Evolutionary conservation across 2,888 invertebrate species (phyloP).

Genomic region (Lacanobia wlatinum): DNA sequence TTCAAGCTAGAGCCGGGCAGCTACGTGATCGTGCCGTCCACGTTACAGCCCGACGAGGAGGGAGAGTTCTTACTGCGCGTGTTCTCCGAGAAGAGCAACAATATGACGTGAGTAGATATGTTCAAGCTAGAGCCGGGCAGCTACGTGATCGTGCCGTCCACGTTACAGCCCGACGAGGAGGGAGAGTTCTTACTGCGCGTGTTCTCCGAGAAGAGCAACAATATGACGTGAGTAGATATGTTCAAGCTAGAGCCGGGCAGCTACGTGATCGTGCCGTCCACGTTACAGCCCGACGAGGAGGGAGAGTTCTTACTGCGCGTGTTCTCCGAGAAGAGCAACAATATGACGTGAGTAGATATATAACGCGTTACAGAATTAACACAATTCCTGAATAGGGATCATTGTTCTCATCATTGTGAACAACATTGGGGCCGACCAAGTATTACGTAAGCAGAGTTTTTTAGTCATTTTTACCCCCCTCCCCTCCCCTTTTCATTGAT

Average conservation of each 20-base stretch:
- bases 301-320: constrained; percentile 98
- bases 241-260: constrained; percentile 98
- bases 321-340: constrained; percentile 97
- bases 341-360: constrained; percentile 94
- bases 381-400: too few relatives aligned
- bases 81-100: constrained; percentile 97
- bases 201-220: constrained; percentile 97
- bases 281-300: constrained; percentile 98
- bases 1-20: constrained; percentile 98
- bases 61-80: constrained; percentile 98
- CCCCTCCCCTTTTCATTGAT: too few relatives aligned
- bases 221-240: constrained; percentile 94
- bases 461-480: too few relatives aligned
- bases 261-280: constrained; percentile 98
- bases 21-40: constrained; percentile 98
- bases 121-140: constrained; percentile 98
- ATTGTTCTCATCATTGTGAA: too few relatives aligned
- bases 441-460: too few relatives aligned
- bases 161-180: constrained; percentile 98
- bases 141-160: constrained; percentile 98
- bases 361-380: too few relatives aligned
- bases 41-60: constrained; percentile 98
- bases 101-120: constrained; percentile 94
- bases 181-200: constrained; percentile 98
- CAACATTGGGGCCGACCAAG: too few relatives aligned